Conservation (phyloP, 2,113 vertebrate genomes). For the Spheniscus mendiculus region DNA sequence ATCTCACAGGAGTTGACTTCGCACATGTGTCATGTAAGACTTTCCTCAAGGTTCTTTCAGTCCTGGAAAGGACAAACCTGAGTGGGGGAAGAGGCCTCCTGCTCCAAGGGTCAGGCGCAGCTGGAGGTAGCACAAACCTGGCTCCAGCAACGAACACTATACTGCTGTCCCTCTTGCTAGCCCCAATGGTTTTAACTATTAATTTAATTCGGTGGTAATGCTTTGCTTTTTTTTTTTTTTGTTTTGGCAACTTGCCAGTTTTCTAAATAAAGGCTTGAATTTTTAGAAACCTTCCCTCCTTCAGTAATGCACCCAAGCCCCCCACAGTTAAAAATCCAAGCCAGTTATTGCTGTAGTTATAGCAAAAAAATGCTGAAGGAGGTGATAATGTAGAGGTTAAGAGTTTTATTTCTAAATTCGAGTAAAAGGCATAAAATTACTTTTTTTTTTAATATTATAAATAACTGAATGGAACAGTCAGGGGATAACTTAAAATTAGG, state of each 20-base stretch:
- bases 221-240: too few species aligned
- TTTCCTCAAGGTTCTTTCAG: background rate
- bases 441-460: background rate
- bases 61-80: background rate
- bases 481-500: background rate
- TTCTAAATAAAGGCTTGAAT: background rate
- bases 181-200: background rate
- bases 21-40: rapidly evolving
- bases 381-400: background rate
- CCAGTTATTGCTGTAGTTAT: background rate
- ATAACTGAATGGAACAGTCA: background rate
- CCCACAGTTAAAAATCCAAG: background rate
- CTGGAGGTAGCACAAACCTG: background rate
- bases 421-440: background rate
- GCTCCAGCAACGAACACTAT: background rate
- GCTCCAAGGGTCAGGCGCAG: background rate
- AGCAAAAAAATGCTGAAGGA: background rate
- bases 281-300: background rate
- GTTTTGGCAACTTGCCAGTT: background rate
- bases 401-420: background rate
- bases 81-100: background rate
- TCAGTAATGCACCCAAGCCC: background rate
- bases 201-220: background rate
- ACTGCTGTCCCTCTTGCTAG: background rate
- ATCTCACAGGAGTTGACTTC: background rate